Percentiles rank a stretch among this genome's conserved stretches.
Evolutionary conservation across 2,113 vertebrate species (phyloP).

Genomic region (Dryoscopus gambensis): DNA sequence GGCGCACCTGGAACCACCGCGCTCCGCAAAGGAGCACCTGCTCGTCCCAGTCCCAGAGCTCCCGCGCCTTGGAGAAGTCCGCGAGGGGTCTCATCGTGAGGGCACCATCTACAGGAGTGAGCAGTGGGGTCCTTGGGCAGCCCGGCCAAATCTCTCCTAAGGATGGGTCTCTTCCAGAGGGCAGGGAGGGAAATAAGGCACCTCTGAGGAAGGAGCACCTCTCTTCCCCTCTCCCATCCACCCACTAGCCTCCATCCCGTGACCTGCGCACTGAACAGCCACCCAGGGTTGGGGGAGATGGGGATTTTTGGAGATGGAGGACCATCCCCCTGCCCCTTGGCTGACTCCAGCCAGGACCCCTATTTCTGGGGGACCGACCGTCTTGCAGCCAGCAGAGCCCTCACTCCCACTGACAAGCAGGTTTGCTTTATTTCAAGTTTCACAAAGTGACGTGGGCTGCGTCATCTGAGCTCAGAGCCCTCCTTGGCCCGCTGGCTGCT

Average conservation of each 20-base stretch:
- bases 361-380: accelerated
- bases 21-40: background rate
- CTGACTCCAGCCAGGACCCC: background rate
- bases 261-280: background rate
- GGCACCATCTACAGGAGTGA: background rate
- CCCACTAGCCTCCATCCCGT: background rate
- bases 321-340: background rate
- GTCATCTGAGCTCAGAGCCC: accelerated
- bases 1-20: background rate
- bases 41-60: background rate
- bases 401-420: accelerated
- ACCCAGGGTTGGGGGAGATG: background rate
- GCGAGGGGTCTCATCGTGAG: background rate
- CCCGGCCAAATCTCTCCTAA: background rate
- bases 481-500: background rate
- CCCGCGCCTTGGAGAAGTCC: accelerated
- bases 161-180: too few relatives aligned
- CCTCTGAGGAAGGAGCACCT: background rate
- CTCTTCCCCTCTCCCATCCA: background rate
- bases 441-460: accelerated
- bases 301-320: background rate
- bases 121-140: background rate
- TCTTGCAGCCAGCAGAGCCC: background rate
- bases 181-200: background rate
- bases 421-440: background rate